Evolutionary conservation across 2,888 invertebrate species (phyloP).

Genomic region (Neoascia interrupta): DNA sequence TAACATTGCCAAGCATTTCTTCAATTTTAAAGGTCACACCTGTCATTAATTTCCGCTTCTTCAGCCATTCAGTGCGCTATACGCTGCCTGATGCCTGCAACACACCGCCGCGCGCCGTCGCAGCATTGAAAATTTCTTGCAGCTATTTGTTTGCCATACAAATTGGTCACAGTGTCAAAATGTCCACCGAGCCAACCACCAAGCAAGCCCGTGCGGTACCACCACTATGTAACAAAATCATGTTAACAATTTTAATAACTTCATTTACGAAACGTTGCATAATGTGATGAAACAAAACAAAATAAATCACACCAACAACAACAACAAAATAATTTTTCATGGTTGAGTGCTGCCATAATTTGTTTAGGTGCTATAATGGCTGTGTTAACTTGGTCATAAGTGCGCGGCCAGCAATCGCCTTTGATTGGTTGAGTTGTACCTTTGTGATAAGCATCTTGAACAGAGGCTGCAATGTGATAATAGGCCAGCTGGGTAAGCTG

Average conservation of each 20-base stretch:
- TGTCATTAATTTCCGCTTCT: slow-evolving; percentile 55
- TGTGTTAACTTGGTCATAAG: too few species aligned
- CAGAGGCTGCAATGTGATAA: too few species aligned
- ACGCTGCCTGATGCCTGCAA: too few species aligned
- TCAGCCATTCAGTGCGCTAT: slow-evolving; percentile 4
- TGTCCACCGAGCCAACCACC: slow-evolving; percentile 19
- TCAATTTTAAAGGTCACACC: slow-evolving; percentile 48
- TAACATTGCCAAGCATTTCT: slow-evolving; percentile 44
- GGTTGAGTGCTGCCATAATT: too few species aligned
- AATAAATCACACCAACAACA: background rate
- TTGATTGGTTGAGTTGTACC: too few species aligned
- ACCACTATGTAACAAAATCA: slow-evolving; percentile 47
- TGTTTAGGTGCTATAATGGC: too few species aligned
- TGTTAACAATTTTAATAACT: slow-evolving; percentile 67
- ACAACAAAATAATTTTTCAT: too few species aligned
- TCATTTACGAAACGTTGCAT: slow-evolving; percentile 57
- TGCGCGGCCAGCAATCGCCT: too few species aligned
- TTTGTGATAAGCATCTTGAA: too few species aligned
- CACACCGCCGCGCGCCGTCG: background rate
- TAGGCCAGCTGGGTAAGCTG: too few species aligned
- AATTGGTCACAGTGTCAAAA: slow-evolving; percentile 56
- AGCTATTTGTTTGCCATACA: slow-evolving; percentile 39
- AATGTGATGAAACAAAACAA: slow-evolving; percentile 23
- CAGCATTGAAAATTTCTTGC: slow-evolving; percentile 32
- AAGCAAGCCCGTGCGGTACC: background rate